phyloP scores from a whole-genome alignment of 2,888 invertebrate genomes.

The Morpho deidamia region DNA sequence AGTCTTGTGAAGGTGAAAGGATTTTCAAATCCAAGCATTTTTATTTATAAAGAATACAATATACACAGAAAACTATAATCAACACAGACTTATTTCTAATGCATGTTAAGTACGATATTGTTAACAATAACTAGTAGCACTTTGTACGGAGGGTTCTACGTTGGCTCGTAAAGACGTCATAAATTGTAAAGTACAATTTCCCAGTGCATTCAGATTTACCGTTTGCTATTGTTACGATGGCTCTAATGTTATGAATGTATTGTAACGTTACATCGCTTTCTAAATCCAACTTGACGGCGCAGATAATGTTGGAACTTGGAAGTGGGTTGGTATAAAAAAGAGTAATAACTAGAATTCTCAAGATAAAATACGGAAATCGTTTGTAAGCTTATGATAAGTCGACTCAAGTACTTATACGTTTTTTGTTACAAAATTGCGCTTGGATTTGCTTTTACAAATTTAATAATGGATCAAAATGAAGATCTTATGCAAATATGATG shows the following conservation, averaged over 20 bases:
- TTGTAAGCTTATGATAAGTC: neutral
- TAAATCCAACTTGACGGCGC: slow-evolving; percentile 7
- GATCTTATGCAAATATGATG: no score
- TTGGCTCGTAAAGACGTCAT: slow-evolving; percentile 4
- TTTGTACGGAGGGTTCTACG: neutral
- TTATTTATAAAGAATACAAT: no score
- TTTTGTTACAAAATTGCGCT: neutral
- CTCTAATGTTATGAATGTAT: slow-evolving; percentile 19
- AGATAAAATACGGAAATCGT: neutral
- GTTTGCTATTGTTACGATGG: slow-evolving; percentile 10
- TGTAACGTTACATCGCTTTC: slow-evolving; percentile 20
- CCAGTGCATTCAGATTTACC: slow-evolving; percentile 10
- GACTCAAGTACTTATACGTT: neutral
- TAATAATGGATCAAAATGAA: no score
- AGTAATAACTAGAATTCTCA: neutral
- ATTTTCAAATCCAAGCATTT: no score
- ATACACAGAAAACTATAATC: neutral
- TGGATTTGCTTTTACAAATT: no score
- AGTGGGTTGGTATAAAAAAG: neutral
- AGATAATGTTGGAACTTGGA: slow-evolving; percentile 1
- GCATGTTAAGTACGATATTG: neutral
- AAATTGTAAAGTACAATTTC: slow-evolving; percentile 6
- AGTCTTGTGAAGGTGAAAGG: no score
- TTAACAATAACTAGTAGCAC: neutral
- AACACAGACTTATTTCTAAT: neutral